phyloP scores from a whole-genome alignment of 2,797 vertebrate species.

The Typhlichthys subterraneus region DNA sequence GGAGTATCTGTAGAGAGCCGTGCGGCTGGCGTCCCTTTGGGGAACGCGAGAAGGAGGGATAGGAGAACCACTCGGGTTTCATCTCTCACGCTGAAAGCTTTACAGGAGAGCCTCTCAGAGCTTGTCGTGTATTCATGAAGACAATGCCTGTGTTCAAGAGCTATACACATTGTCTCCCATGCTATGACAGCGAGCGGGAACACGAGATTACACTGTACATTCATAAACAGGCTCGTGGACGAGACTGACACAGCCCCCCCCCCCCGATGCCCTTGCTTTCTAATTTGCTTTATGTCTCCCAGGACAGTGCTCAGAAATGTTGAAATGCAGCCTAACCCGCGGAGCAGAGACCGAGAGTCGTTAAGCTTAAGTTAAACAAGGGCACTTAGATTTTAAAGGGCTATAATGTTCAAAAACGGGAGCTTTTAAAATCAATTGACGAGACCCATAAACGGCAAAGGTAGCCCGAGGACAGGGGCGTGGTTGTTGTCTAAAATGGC shows the following conservation, averaged over 20 bases:
- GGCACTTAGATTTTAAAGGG: constrained; percentile 78
- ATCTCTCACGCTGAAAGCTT: constrained; percentile 69
- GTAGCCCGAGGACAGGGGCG: constrained; percentile 56
- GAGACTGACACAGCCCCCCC: constrained; percentile 52
- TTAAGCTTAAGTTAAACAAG: constrained; percentile 81
- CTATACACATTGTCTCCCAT: constrained; percentile 62
- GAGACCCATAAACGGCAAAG: constrained; percentile 70
- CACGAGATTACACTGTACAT: constrained; percentile 60
- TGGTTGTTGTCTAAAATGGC: constrained; percentile 52
- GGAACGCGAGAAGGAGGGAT: constrained; percentile 50
- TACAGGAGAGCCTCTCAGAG: constrained; percentile 68
- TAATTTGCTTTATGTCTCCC: constrained; percentile 75
- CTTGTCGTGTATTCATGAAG: constrained; percentile 76
- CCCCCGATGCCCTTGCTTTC: constrained; percentile 68
- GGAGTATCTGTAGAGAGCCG: constrained; percentile 61
- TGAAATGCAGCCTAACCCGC: constrained; percentile 74
- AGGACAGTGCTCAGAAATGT: constrained; percentile 77
- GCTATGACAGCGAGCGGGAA: constrained; percentile 45
- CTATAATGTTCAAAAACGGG: constrained; percentile 73
- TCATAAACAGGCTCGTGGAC: constrained; percentile 42
- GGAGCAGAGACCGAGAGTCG: constrained; percentile 73
- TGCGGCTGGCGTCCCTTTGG: constrained; percentile 57
- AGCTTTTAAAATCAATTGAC: constrained; percentile 76
- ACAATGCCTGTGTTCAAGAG: constrained; percentile 70
- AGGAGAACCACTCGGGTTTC: constrained; percentile 62